phyloP scores from a whole-genome alignment of 2,113 vertebrate genomes.

The Neogale vison region DNA sequence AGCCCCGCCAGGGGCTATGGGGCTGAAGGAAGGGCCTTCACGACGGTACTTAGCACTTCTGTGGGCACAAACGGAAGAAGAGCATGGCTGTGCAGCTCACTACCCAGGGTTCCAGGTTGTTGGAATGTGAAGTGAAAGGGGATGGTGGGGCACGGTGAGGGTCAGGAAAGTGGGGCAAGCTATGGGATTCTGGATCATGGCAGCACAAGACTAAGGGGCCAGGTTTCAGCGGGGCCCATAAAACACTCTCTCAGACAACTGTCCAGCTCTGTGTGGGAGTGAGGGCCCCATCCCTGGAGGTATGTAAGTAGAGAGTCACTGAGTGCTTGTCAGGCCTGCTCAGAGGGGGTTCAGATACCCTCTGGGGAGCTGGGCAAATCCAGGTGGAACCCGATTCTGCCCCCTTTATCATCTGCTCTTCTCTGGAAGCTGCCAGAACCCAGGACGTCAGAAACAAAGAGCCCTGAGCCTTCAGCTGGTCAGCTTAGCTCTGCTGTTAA shows the following conservation, averaged over 20 bases:
- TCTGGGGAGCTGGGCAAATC: neutral
- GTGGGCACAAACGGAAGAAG: neutral
- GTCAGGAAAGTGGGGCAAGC: neutral
- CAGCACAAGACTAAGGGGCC: neutral
- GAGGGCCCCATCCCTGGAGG: neutral
- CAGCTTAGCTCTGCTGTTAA: neutral
- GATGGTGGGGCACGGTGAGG: neutral
- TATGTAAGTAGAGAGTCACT: neutral
- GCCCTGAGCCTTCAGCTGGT: neutral
- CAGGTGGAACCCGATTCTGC: neutral
- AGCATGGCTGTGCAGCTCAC: rapidly evolving
- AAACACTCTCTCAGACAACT: neutral
- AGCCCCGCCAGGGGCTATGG: neutral
- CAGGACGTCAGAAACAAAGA: neutral
- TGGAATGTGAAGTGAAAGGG: neutral
- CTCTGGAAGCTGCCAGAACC: neutral
- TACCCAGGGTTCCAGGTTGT: neutral
- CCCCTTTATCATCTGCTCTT: neutral
- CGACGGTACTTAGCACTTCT: no score
- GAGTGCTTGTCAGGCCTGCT: neutral
- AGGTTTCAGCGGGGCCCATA: neutral
- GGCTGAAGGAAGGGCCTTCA: neutral
- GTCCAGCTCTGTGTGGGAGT: neutral
- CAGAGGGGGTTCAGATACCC: no score
- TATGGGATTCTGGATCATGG: neutral